phyloP scores from a whole-genome alignment of 1,140 invertebrate genomes.

The Daktulosphaira vitifoliae region DNA sequence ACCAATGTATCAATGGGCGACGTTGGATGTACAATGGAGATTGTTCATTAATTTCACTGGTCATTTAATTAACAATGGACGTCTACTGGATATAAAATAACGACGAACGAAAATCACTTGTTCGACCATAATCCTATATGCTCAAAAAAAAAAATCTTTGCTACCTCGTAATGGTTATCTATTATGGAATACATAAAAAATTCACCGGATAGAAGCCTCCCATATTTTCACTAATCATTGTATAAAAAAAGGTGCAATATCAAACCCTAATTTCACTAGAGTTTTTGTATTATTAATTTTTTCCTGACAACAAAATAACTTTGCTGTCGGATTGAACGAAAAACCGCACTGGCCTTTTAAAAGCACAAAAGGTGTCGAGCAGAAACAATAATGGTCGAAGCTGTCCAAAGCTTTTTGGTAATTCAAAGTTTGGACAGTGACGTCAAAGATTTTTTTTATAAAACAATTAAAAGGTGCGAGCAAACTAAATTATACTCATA shows the following conservation, averaged over 20 bases:
- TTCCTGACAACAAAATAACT: slow-evolving; percentile 21
- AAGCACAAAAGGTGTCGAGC: background rate
- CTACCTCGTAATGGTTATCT: slow-evolving; percentile 3
- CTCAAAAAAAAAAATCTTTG: slow-evolving; percentile 16
- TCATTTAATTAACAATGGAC: slow-evolving; percentile 30
- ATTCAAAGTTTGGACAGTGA: too few species aligned
- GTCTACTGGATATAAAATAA: slow-evolving; percentile 26
- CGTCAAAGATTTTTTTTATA: too few species aligned
- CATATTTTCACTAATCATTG: slow-evolving; percentile 31
- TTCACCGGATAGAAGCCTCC: slow-evolving; percentile 22
- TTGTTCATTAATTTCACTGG: slow-evolving; percentile 27
- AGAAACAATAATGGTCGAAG: background rate
- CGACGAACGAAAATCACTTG: slow-evolving; percentile 21
- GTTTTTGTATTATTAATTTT: slow-evolving; percentile 22
- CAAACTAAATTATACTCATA: too few species aligned
- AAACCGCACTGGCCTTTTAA: slow-evolving; percentile 1
- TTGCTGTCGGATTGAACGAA: background rate
- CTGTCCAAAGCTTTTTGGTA: too few species aligned
- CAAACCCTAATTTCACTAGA: slow-evolving; percentile 20
- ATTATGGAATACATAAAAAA: slow-evolving; percentile 21
- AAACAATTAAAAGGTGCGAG: too few species aligned
- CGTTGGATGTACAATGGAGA: slow-evolving; percentile 9
- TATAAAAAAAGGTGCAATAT: slow-evolving; percentile 26
- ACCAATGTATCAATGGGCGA: slow-evolving; percentile 18
- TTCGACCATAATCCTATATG: slow-evolving; percentile 22